Base-by-base conservation (phyloP, 1,140 invertebrate species). In the Lethrus apterus region DNA sequence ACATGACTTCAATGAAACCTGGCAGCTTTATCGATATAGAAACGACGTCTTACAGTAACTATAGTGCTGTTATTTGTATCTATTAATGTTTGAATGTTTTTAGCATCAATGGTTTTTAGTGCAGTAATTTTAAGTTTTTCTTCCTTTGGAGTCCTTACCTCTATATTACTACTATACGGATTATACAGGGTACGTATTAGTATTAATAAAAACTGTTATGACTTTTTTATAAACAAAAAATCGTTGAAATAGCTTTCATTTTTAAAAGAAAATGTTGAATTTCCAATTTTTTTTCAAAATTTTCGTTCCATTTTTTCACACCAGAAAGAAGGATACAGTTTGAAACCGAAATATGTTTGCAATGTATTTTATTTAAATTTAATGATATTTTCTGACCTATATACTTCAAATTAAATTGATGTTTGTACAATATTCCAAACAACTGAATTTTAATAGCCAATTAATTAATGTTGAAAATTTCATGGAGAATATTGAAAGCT, bases 71-170 rank as follows among this genome's bases (percentile, higher is more conserved):
- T n/a, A 17, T 10, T 17, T 20, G 13, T 14, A 35, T 9, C 8
- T 24, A 8, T 4, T 15, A 41, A 40, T 50, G 15, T 40, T 15
- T 43, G 8, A 50, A 15, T 52, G 50, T 49, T 68, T 71, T 44
- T 68, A 77, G 74, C 66, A 0, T 70, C 73, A 0, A 55, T 76
- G 35, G 56, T 63, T 26, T 73, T 76, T 56, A 69, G 70, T 50
- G 57, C 71, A 30, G 58, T 65, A 13, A 55, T 74, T 11, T 58
- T 76, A 29, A 50, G 66, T 30, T 68, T 70, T 44, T 71, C 71
- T 11, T 68, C 64, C 7, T 65, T 60, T 31, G 74, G 75, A 5
- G 58, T 75, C 4, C 38, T 74, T 17, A 69, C 71, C 31, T 70
- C 70, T 9, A 44, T 71, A n/a, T 56, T 75, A 23, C 64, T 77